These are phyloP conservation scores for Aphelinus certus DNA, from an alignment of 1,140 invertebrate species.

Conservation along the genomic window DNA sequence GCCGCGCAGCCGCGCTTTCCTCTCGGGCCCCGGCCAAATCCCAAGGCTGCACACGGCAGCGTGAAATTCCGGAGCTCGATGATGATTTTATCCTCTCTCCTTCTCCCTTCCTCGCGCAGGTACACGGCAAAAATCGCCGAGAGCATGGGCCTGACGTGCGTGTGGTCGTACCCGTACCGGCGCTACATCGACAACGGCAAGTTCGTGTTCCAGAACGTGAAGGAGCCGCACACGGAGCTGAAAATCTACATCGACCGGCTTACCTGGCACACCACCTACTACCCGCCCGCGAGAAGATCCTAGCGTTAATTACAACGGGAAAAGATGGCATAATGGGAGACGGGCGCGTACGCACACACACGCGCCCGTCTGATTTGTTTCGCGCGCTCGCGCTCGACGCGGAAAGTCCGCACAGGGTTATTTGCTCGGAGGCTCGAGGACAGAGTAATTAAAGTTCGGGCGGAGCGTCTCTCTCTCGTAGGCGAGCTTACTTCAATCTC, in stretches of 20 bases:
- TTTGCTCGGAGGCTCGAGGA: constrained; percentile 36
- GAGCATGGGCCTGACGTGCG: constrained; percentile 47
- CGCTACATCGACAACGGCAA: constrained; percentile 42
- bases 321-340: no score
- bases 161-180: constrained; percentile 47
- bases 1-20: no score
- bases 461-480: constrained; percentile 28
- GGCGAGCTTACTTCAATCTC: constrained; percentile 33
- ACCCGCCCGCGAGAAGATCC: not conserved
- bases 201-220: constrained; percentile 48
- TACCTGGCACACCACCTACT: not conserved
- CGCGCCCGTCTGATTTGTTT: not conserved
- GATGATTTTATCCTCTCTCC: constrained; percentile 2
- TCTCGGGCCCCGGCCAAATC: no score
- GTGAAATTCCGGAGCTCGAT: no score
- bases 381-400: not conserved
- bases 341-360: no score
- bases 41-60: no score
- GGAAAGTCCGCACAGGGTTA: constrained; percentile 21
- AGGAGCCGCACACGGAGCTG: constrained; percentile 48
- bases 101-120: constrained; percentile 29
- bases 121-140: constrained; percentile 46
- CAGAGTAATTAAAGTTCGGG: constrained; percentile 41
- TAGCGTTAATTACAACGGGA: no score
- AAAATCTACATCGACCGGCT: constrained; percentile 44